A percentile compares a stretch with the other conserved stretches of the same genome.
Evolutionary conservation across 2,797 vertebrate species (phyloP).

Genomic region (Scomberomorus guttatus): DNA sequence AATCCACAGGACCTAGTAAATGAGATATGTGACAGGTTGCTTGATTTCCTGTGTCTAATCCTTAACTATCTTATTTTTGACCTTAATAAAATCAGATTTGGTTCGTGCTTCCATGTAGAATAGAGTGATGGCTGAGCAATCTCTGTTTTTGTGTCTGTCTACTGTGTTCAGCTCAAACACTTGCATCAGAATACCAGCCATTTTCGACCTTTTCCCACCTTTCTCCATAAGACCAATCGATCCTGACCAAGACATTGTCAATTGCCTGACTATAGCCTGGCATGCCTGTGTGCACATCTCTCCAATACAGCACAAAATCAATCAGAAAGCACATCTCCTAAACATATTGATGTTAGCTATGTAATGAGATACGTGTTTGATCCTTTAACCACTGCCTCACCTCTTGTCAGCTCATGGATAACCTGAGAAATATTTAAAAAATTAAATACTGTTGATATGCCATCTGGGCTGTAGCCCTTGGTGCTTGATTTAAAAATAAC

Average conservation of each 20-base stretch:
- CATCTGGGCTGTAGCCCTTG: constrained; percentile 13
- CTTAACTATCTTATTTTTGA: neutral
- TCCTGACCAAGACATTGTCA: constrained; percentile 31
- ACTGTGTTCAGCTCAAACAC: neutral
- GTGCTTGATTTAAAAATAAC: constrained; percentile 42
- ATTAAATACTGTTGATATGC: constrained; percentile 32
- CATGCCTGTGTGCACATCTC: constrained; percentile 11
- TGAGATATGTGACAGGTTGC: constrained; percentile 2
- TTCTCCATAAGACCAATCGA: constrained; percentile 13
- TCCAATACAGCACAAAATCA: constrained; percentile 36
- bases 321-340: constrained; percentile 34
- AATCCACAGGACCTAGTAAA: neutral
- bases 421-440: constrained; percentile 32
- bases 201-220: constrained; percentile 23
- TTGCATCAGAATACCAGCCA: neutral
- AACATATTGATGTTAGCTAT: constrained; percentile 37
- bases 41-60: constrained; percentile 26
- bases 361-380: constrained; percentile 48
- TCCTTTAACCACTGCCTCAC: neutral
- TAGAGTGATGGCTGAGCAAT: neutral
- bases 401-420: constrained; percentile 16
- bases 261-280: constrained; percentile 4
- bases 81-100: neutral
- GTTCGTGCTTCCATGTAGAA: neutral
- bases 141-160: neutral